Conservation (phyloP, 2,113 vertebrate genomes). For the Macquaria australasica region DNA sequence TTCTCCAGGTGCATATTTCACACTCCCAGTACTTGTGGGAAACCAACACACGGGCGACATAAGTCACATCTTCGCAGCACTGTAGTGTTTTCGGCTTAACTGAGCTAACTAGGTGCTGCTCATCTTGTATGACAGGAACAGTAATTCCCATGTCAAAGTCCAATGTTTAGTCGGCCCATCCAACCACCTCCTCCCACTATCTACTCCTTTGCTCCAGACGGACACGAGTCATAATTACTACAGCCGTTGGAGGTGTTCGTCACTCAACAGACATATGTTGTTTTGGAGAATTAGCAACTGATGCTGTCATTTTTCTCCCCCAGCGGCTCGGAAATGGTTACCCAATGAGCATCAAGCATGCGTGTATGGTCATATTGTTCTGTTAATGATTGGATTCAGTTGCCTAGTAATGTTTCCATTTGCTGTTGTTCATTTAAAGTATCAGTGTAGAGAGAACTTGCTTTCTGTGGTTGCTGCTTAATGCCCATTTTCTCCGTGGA, state of each 20-base stretch:
- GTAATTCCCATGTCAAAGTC: neutral
- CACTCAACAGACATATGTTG: neutral
- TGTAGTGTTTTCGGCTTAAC: neutral
- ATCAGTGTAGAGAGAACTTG: neutral
- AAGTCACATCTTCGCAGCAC: neutral
- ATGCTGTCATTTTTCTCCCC: neutral
- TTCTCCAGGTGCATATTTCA: neutral
- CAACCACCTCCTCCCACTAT: neutral
- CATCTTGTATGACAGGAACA: no score
- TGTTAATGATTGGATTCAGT: neutral
- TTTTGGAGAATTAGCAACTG: neutral
- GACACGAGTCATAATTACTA: neutral
- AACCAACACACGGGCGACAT: neutral
- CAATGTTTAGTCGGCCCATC: neutral
- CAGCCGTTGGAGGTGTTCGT: neutral
- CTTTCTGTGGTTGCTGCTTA: neutral
- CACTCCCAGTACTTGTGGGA: neutral
- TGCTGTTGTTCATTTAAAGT: neutral
- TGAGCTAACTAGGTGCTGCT: no score
- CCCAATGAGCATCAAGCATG: neutral
- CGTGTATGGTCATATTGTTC: neutral
- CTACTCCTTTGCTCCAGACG: neutral
- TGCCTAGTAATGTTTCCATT: neutral
- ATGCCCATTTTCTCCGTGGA: neutral
- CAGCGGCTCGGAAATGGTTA: no score